Conservation (phyloP, 2,797 vertebrate species). For the Dendrocincla fuliginosa region DNA sequence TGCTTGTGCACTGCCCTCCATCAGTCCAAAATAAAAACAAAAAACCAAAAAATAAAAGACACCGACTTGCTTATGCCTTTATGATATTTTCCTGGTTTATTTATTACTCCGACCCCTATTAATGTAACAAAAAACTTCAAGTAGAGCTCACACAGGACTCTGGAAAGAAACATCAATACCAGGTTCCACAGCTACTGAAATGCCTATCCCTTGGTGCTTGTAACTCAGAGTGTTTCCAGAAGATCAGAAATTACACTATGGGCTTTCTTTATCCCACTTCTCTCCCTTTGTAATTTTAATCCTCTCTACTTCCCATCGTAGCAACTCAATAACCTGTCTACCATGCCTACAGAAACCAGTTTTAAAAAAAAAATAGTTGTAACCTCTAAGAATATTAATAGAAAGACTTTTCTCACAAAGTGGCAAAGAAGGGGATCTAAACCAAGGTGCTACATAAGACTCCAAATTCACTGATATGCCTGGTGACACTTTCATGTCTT, state of each 20-base stretch:
- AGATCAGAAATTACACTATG: background rate
- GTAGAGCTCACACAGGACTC: accelerated
- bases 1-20: background rate
- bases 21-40: background rate
- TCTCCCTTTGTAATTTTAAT: background rate
- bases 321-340: background rate
- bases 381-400: background rate
- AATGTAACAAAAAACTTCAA: background rate
- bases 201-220: too few relatives aligned
- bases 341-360: background rate
- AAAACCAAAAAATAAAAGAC: background rate
- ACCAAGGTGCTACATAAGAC: background rate
- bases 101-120: background rate
- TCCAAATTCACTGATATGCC: background rate
- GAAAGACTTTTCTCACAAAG: background rate
- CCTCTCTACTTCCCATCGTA: background rate
- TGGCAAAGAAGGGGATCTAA: background rate
- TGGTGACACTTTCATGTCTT: background rate
- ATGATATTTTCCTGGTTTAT: background rate
- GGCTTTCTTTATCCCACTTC: background rate
- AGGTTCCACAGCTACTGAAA: background rate
- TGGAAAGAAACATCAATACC: background rate
- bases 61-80: background rate
- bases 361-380: background rate
- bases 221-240: background rate